Conservation (phyloP, 2,888 invertebrate species). For the Ptilodon capucinus region DNA sequence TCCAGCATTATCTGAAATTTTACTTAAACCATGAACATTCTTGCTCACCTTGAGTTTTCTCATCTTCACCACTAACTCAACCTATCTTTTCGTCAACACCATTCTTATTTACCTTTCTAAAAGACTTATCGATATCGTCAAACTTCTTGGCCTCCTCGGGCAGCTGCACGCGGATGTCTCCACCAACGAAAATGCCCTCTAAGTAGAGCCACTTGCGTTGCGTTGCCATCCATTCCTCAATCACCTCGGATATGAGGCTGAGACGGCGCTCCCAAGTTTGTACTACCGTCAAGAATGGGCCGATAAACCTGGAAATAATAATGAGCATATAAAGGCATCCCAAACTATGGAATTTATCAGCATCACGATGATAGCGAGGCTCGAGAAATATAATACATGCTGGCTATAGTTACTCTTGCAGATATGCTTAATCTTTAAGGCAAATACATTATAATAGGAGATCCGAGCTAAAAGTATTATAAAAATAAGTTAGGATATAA, state of each 20-base stretch:
- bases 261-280: slow-evolving; percentile 93
- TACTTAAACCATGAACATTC: not conserved
- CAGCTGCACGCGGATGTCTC: slow-evolving; percentile 92
- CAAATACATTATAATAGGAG: too few species aligned
- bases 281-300: slow-evolving; percentile 91
- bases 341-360: too few species aligned
- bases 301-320: slow-evolving; percentile 86
- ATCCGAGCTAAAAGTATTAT: too few species aligned
- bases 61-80: too few species aligned
- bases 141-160: slow-evolving; percentile 96
- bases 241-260: slow-evolving; percentile 91
- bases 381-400: too few species aligned
- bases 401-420: too few species aligned
- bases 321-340: too few species aligned
- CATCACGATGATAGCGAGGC: too few species aligned
- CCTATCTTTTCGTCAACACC: too few species aligned
- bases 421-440: too few species aligned
- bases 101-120: slow-evolving; percentile 86
- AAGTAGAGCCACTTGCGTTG: slow-evolving; percentile 96
- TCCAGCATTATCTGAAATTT: slow-evolving; percentile 90
- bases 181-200: slow-evolving; percentile 95
- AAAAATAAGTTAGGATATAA: too few species aligned
- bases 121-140: slow-evolving; percentile 92
- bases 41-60: too few species aligned
- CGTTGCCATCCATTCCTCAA: slow-evolving; percentile 93